These are phyloP conservation scores for Helicolenus hilgendorfi DNA, from an alignment of 2,797 vertebrate genomes.

Conservation along the genomic window DNA sequence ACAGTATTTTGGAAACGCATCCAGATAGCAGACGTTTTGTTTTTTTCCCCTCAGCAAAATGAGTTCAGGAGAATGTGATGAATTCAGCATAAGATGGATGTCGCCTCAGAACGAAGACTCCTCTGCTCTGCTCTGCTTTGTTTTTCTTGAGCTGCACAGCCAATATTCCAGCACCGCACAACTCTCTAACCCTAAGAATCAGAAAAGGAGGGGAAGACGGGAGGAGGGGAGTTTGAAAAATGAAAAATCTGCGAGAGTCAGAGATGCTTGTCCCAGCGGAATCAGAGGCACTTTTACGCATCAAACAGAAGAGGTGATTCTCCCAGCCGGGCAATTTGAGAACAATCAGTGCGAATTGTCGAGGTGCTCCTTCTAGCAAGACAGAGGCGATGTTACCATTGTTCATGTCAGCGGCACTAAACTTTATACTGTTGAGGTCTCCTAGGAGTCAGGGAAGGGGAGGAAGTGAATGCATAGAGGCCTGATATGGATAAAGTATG, in stretches of 20 bases:
- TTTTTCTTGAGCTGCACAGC: conserved; percentile 55
- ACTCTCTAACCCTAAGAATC: conserved; percentile 52
- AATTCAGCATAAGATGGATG: conserved; percentile 64
- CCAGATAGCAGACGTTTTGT: conserved; percentile 18
- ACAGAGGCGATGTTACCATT: conserved; percentile 61
- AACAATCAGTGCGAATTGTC: conserved; percentile 87
- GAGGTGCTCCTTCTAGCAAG: conserved; percentile 69
- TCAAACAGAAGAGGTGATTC: conserved; percentile 79
- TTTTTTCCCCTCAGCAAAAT: conserved; percentile 35
- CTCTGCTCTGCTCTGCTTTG: conserved; percentile 15
- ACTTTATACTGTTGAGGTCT: conserved; percentile 50
- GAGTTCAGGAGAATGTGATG: conserved; percentile 42
- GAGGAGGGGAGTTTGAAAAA: conserved; percentile 17
- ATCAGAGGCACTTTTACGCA: conserved; percentile 81
- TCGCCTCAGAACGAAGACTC: conserved; percentile 24
- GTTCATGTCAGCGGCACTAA: conserved; percentile 80
- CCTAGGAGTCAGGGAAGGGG: neutral
- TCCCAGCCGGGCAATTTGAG: conserved; percentile 83
- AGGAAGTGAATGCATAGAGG: neutral
- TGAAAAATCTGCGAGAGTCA: conserved; percentile 57
- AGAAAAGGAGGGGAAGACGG: neutral
- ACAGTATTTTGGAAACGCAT: conserved; percentile 18
- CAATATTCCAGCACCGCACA: conserved; percentile 55
- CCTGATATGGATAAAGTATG: neutral
- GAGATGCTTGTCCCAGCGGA: conserved; percentile 72